phyloP scores from a whole-genome alignment of 2,888 invertebrate genomes.

The Lordiphosa fenestrarum region DNA sequence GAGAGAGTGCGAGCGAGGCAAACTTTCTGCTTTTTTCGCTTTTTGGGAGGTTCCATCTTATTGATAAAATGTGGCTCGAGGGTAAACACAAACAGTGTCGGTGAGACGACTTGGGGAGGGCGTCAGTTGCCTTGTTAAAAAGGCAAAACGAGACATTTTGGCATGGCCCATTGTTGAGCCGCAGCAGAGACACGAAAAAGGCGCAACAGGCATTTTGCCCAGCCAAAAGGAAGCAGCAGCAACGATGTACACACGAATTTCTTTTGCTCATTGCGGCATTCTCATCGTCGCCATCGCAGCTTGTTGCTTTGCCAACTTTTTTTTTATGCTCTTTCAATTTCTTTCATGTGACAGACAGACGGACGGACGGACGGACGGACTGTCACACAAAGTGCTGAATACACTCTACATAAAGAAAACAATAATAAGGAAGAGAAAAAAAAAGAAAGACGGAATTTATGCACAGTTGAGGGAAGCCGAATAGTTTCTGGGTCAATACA shows the following conservation, averaged over 20 bases:
- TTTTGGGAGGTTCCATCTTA: conserved; percentile 5
- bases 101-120: background rate
- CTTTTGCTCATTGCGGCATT: conserved; percentile 9
- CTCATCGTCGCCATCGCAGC: conserved; percentile 63
- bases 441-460: background rate
- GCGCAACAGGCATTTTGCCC: conserved; percentile 58
- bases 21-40: background rate
- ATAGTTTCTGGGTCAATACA: no score
- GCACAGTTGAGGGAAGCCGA: conserved; percentile 4
- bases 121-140: conserved; percentile 57
- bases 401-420: conserved; percentile 13
- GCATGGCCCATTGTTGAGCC: conserved; percentile 51
- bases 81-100: conserved; percentile 27
- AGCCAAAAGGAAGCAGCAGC: conserved; percentile 14
- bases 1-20: background rate
- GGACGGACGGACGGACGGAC: background rate
- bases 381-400: conserved; percentile 4
- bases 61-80: conserved; percentile 21
- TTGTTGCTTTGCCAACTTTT: conserved; percentile 70
- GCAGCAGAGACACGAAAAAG: conserved; percentile 59
- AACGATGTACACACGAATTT: conserved; percentile 5
- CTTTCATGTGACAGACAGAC: conserved; percentile 1
- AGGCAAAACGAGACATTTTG: conserved; percentile 59
- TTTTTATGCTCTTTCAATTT: conserved; percentile 11
- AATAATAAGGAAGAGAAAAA: background rate